Percentiles rank a stretch among this genome's conserved stretches.
Evolutionary conservation across 2,888 invertebrate species (phyloP).

Genomic region (Chaitophorus viminalis): DNA sequence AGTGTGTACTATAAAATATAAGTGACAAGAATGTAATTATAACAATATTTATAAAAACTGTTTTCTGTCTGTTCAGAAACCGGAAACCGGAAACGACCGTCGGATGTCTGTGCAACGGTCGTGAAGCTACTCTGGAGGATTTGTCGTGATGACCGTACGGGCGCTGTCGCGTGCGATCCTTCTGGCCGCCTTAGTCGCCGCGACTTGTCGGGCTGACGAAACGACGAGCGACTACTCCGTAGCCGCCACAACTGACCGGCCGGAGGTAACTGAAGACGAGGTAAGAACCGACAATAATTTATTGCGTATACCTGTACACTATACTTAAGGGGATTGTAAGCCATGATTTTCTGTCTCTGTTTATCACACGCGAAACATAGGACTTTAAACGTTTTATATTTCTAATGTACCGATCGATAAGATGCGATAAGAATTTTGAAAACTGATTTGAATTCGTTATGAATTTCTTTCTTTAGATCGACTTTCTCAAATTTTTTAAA

Average conservation of each 20-base stretch:
- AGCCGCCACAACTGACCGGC: conserved; percentile 31
- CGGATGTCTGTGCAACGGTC: conserved; percentile 57
- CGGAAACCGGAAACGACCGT: conserved; percentile 20
- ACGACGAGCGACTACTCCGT: conserved; percentile 24
- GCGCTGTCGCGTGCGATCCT: conserved; percentile 38
- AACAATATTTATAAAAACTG: too few species aligned
- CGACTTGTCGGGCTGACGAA: conserved; percentile 39
- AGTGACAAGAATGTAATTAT: neutral
- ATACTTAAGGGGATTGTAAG: too few species aligned
- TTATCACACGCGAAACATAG: too few species aligned
- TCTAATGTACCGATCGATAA: too few species aligned
- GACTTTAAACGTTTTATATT: too few species aligned
- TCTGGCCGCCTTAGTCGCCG: conserved; percentile 33
- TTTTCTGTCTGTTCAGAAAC: conserved; percentile 25
- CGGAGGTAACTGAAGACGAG: conserved; percentile 46
- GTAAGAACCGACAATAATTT: conserved; percentile 25
- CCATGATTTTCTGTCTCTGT: too few species aligned
- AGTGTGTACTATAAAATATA: neutral
- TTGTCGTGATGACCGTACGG: conserved; percentile 53
- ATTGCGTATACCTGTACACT: too few species aligned
- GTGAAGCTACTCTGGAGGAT: conserved; percentile 37
- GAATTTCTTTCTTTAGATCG: too few species aligned
- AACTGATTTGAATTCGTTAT: too few species aligned
- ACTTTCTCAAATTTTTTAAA: too few species aligned
- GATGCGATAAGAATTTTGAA: too few species aligned